Evolutionary conservation across 2,888 invertebrate genomes (phyloP), one percentile per base, ranked within the genome.

Genomic region (Cerceris rybyensis): DNA sequence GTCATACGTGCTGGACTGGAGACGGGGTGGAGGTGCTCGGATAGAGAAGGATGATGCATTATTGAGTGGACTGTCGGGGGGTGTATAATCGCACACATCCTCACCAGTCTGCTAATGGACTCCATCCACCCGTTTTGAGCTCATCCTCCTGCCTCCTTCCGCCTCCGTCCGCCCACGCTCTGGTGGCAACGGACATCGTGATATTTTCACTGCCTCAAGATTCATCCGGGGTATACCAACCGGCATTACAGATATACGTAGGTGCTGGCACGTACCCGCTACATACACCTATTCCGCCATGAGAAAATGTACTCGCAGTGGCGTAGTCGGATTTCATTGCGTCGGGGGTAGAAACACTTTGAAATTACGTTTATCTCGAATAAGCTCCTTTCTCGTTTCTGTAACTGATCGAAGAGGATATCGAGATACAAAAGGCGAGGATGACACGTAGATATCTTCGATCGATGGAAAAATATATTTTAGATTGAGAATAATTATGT

Each of bases 21-120:
- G 88, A 88, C 81, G 81, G 85, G 80, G 80, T 71, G 75, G 73
- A 65, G 80, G 74, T 76, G 71, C 74, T 77, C 80, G 85, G 85
- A 85, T 84, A 87, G 87, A 83, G 88, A 85, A 84, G 89, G 88
- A 87, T 88, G 91, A 91, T 92, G 91, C 91, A 91, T 92, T 92
- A 92, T 92, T 92, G 91, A 92, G 91, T 91, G 90, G 89, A 87
- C 88, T 79, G 89, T 87, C 87, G 84, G 84, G 82, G 85, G 81
- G 85, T 84, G 88, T 89, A 88, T 90, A 91, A 91, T 91, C 92
- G 86, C 90, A 91, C 89, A 90, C 89, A 90, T 90, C 86, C 89
- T 88, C 87, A 86, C 85, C 80, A 83, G 86, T 80, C 85, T 84
- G 91, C 91, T 92, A 92, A 91, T 92, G 91, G 92, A 91, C 89